Percentiles rank a stretch among this genome's conserved stretches.
These are phyloP conservation scores for Drosophila serrata DNA, from an alignment of 1,140 invertebrate species.

Conservation along the genomic window DNA sequence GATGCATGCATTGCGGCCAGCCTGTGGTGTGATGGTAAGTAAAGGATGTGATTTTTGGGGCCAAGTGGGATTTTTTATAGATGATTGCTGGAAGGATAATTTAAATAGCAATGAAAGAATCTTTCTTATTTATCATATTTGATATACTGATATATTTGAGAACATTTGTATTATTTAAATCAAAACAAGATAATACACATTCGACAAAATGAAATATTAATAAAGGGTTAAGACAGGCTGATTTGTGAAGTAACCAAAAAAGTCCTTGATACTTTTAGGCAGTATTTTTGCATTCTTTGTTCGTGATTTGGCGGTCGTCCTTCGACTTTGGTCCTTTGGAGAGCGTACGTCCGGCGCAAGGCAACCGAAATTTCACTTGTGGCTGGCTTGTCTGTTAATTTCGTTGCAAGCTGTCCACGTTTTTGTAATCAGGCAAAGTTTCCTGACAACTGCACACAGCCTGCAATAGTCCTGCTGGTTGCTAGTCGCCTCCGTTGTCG, in stretches of 20 bases:
- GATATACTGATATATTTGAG: neutral
- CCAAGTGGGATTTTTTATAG: conserved; percentile 6
- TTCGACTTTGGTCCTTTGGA: conserved; percentile 4
- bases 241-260: neutral
- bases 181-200: neutral
- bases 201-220: neutral
- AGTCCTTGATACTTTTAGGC: conserved; percentile 8
- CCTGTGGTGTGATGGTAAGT: conserved; percentile 94
- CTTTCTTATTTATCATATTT: neutral
- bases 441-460: conserved; percentile 76
- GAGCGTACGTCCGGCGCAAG: conserved; percentile 40
- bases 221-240: neutral
- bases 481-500: conserved; percentile 19
- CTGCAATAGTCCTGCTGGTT: conserved; percentile 36
- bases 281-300: conserved; percentile 55
- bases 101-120: neutral
- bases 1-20: conserved; percentile 94
- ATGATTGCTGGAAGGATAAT: conserved; percentile 8
- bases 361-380: conserved; percentile 78
- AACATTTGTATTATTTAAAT: neutral
- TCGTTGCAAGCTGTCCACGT: conserved; percentile 75
- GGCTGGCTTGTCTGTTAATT: conserved; percentile 77
- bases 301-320: conserved; percentile 57
- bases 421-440: conserved; percentile 81
- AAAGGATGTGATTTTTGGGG: conserved; percentile 16